Percentiles rank a stretch among this genome's conserved stretches.
Evolutionary conservation across 2,797 vertebrate genomes (phyloP).

Genomic region (Varecia variegata): DNA sequence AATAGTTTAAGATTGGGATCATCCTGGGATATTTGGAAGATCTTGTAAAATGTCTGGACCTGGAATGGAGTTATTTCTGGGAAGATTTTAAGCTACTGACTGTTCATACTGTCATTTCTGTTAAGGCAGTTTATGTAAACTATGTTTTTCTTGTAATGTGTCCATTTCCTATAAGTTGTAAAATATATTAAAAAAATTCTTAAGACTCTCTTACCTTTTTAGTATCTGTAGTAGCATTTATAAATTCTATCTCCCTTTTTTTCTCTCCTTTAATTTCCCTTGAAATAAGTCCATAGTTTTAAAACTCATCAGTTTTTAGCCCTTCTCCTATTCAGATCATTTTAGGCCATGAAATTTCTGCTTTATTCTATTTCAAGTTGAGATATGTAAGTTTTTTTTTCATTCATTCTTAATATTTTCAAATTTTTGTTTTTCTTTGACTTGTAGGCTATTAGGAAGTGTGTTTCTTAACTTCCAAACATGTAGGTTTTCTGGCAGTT

Average conservation of each 20-base stretch:
- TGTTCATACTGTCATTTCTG: not conserved
- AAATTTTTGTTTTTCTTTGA: not conserved
- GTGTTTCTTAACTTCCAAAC: not conserved
- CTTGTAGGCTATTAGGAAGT: not conserved
- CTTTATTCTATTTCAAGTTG: not conserved
- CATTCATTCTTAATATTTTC: not conserved
- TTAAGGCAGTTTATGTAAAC: slow-evolving; percentile 13
- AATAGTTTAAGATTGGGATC: not conserved
- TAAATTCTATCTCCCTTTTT: not conserved
- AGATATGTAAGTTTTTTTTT: not conserved
- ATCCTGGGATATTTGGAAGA: not conserved
- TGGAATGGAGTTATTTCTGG: not conserved
- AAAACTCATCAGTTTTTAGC: not conserved
- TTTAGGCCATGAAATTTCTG: not conserved
- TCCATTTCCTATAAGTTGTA: not conserved
- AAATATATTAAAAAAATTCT: slow-evolving; percentile 1
- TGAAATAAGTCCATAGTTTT: slow-evolving; percentile 17
- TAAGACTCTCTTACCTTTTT: not conserved
- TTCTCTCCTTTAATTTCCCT: not conserved
- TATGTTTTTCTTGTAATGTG: not conserved
- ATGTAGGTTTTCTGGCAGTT: not conserved
- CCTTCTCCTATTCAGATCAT: not conserved
- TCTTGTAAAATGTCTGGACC: not conserved
- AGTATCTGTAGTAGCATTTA: not conserved
- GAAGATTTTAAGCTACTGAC: not conserved